phyloP scores from a whole-genome alignment of 2,797 vertebrate genomes.

The Gallinago nigripennis region DNA sequence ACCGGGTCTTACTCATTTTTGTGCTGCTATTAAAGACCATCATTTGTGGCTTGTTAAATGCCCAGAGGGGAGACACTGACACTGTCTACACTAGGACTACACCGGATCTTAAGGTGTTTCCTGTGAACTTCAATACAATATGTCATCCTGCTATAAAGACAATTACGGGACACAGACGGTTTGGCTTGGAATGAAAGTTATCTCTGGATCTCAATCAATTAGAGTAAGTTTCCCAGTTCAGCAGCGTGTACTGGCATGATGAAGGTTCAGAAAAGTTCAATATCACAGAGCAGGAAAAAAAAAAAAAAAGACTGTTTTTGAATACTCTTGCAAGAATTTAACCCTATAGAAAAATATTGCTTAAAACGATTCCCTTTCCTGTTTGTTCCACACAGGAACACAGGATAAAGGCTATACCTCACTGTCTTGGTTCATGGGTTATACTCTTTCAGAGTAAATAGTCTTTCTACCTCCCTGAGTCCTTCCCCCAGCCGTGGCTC shows the following conservation, averaged over 20 bases:
- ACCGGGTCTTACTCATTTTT: background rate
- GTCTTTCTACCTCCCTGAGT: background rate
- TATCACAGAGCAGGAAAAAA: background rate
- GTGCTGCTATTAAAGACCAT: background rate
- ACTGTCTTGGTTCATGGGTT: background rate
- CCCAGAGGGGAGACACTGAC: background rate
- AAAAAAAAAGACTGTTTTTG: background rate
- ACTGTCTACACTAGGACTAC: background rate
- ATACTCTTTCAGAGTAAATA: background rate
- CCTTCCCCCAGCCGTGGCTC: background rate
- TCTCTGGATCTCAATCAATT: background rate
- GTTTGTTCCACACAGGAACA: background rate
- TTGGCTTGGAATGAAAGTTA: background rate
- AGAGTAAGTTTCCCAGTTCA: background rate
- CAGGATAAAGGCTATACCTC: background rate
- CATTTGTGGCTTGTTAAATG: background rate
- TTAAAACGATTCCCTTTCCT: background rate
- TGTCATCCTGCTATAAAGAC: background rate
- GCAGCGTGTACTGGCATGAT: background rate
- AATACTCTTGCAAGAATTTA: background rate
- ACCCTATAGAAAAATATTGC: background rate
- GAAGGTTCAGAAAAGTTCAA: background rate
- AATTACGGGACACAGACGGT: background rate
- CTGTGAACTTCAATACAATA: background rate
- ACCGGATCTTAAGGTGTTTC: background rate